Evolutionary conservation across 1,140 invertebrate genomes (phyloP), one percentile per base, ranked within the genome.

Genomic region (Littorina saxatilis): DNA sequence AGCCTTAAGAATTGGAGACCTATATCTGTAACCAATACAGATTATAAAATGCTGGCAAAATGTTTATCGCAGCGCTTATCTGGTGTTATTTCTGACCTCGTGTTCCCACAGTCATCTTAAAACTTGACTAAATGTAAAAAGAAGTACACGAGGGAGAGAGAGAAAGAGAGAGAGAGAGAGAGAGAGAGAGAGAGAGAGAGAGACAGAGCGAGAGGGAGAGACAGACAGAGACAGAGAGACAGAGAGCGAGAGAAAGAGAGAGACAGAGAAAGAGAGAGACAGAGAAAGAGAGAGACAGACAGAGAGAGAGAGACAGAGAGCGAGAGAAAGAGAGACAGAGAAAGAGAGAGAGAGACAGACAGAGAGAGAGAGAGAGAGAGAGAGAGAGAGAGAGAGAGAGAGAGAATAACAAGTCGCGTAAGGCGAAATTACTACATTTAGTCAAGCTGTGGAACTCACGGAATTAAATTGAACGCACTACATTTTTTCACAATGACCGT

Each of bases 101-200:
- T n/a, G n/a, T n/a, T n/a, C n/a, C n/a, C 23, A 73, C 13, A 5
- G 40, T 81, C 84, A 20, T 87, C 85, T 72, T 88, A 88, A 17
- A 83, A 50, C 79, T 85, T n/a, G n/a, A 27, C 5, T 23, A 27
- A 50, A 5, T 7, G 43, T 27, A 27, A 29, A 27, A 50, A 27
- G 20, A 20, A 50, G 23, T 15, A 35, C 37, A 27, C 15, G 43
- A 50, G 43, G 35, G 70, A 73, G 37, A 40, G 20, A 73, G 70
- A 73, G 37, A 73, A 29, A 73, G 39, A 40, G 70, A 73, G 35
- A 73, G 9, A 29, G 9, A 20, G 37, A 40, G 35, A 40, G 37
- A 20, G 70, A 73, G 70, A 40, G 20, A 73, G 37, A 40, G 70
- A 73, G 70, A 40, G 37, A 73, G 39, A 40, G 70, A 73, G 37